Base-by-base conservation (phyloP, 2,888 invertebrate species). In the Cerceris rybyensis region DNA sequence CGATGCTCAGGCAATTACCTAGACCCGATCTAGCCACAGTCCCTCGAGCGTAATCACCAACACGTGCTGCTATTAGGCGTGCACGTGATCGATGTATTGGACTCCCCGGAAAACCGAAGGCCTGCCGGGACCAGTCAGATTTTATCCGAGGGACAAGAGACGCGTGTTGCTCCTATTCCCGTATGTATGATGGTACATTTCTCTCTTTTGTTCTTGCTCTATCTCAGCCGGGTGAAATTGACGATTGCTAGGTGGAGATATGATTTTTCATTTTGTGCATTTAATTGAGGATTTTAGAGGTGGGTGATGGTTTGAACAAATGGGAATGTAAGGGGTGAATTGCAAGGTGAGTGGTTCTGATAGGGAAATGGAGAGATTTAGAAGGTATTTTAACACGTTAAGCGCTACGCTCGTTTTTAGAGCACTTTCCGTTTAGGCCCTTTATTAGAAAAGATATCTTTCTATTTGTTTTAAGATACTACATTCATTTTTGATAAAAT, bases 41-140 rank as follows among this genome's bases (percentile, higher is more conserved):
- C 89, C 88, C 89, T 84, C 87, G 88, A 89, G 88, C 90, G 88
- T 90, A 90, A 90, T 90, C 90, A 90, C 88, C 88, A 86, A 90
- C 90, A 90, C 90, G 90, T 90, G 90, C 90, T 89, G 86, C 90
- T 90, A 90, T 89, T 90, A 90, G 88, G 87, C 86, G 83, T 84
- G 88, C 88, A 88, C 90, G 89, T 90, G 90, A 90, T 89, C 90
- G 88, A 90, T 90, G 87, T 86, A 88, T 86, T 74, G 83, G 86
- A 74, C 75, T 78, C 83, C 76, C 70, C 77, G 83, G 86, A 86
- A 87, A 88, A 88, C 74, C 76, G 68, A 76, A 59, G 59, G 69
- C 59, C 78, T 75, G 68, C 70, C 68, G 65, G 73, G 71, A 69
- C 54, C 72, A 68, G 71, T 74, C 74, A 80, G 84, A 84, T 85